Evolutionary conservation across 1,140 invertebrate genomes (phyloP), one percentile per base, ranked within the genome.

Genomic region (Drosophila rhopaloa): DNA sequence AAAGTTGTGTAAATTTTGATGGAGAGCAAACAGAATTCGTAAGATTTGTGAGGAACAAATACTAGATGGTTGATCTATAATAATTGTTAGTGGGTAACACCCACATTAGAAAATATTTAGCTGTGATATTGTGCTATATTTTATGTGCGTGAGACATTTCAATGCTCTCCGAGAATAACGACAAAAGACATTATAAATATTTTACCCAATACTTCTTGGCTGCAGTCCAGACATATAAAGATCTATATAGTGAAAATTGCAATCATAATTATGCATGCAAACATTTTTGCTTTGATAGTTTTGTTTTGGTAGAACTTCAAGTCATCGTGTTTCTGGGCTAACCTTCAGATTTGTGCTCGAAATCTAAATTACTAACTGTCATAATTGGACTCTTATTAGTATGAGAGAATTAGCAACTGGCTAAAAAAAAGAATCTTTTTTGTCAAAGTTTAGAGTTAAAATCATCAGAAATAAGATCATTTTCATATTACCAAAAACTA

Each of bases 1-100:
- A 40, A 41, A 46, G 46, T 47, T 78, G 54, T 55, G 76, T 66
- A 65, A 78, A 78, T 78, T 44, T 57, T 13, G 35, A 46, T 14
- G 51, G 13, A 58, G 14, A 67, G 67, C 56, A 46, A 58, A 71
- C 51, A 71, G 24, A 24, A 71, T 40, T 41, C 51, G 47, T 1
- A 1, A 1, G 19, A n/a, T 68, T 68, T 68, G 47, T 0, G 65
- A 44, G 65, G 65, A 68, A 68, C 60, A 68, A 68, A 68, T 38
- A 68, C 10, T 14, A 19, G 29, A 68, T 51, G 32, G 44, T 51
- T 53, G 47, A 41, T 53, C 65, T 46, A 62, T 38, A 66, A 44
- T 51, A 68, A 43, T 53, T 51, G 44, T 38, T 27, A 48, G 2
- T 48, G 44, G 14, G 38, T 5, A 59, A 47, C 43, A 47, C 59